phyloP scores from a whole-genome alignment of 37 sponge, comb jelly and placozoan genomes.

The Beroe forskalii region DNA sequence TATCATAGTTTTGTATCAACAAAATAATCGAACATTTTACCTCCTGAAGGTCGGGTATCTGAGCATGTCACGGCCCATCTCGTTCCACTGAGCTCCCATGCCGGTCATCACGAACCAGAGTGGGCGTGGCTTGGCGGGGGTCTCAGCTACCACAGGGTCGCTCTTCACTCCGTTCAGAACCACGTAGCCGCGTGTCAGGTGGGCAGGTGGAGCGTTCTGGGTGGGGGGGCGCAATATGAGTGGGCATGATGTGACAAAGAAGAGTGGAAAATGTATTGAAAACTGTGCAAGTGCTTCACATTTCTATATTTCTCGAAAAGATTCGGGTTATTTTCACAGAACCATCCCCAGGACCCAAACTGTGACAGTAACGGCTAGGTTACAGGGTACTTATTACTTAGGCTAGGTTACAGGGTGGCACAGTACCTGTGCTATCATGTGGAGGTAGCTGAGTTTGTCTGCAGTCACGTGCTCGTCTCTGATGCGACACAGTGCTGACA shows the following conservation, averaged over 20 bases:
- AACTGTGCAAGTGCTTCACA: no score
- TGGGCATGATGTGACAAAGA: no score
- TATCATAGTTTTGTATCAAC: no score
- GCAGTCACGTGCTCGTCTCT: slow-evolving; percentile 27
- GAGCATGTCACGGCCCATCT: slow-evolving; percentile 68
- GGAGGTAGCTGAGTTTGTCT: slow-evolving; percentile 65
- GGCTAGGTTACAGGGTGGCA: no score
- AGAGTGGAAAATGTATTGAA: no score
- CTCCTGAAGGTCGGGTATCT: slow-evolving; percentile 58
- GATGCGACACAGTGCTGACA: not conserved
- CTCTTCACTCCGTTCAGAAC: slow-evolving; percentile 53
- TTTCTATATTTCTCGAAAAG: no score
- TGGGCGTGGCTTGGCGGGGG: slow-evolving; percentile 23
- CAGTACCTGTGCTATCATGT: slow-evolving; percentile 62
- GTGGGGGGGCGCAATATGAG: no score
- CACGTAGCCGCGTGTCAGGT: slow-evolving; percentile 43
- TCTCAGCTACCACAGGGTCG: slow-evolving; percentile 47
- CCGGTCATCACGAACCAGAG: slow-evolving; percentile 68
- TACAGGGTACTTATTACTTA: no score
- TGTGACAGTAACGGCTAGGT: no score
- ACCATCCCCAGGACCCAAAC: no score
- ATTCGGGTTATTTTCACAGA: no score
- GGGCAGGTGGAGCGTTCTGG: not conserved
- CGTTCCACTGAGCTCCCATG: slow-evolving; percentile 71
- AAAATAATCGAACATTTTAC: no score